These are phyloP conservation scores for Charadrius vociferus DNA, from an alignment of 2,113 vertebrate species.

Conservation along the genomic window DNA sequence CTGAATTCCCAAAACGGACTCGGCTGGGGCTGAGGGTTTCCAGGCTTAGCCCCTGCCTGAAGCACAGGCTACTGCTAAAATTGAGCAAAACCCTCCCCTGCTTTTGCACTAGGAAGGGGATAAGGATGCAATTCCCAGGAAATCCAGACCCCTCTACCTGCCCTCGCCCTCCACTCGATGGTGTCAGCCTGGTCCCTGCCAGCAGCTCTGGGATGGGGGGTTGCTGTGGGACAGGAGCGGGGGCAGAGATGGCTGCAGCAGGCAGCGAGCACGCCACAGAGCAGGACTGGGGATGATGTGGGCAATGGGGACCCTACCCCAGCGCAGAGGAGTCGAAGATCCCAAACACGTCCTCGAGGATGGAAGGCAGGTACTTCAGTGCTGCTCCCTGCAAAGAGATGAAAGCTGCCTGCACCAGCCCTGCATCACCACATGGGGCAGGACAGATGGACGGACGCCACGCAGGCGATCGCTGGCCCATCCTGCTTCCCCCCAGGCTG, in stretches of 20 bases:
- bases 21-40: neutral
- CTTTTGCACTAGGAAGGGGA: neutral
- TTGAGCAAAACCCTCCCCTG: neutral
- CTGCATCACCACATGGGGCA: accelerated
- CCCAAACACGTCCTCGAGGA: slow-evolving; percentile 39
- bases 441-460: accelerated
- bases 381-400: slow-evolving; percentile 48
- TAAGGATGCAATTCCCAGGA: neutral
- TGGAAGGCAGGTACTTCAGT: slow-evolving; percentile 57
- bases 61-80: neutral
- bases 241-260: neutral
- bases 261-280: accelerated
- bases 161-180: accelerated
- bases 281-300: accelerated
- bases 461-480: accelerated
- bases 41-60: neutral
- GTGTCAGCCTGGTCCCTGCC: neutral
- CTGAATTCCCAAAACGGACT: neutral
- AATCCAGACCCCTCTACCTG: neutral
- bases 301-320: neutral
- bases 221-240: accelerated
- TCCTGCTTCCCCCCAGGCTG: neutral
- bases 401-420: neutral
- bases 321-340: slow-evolving; percentile 10
- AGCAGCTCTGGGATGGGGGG: accelerated